Conservation (phyloP, 1,140 invertebrate genomes). For the Choristoneura fumiferana region DNA sequence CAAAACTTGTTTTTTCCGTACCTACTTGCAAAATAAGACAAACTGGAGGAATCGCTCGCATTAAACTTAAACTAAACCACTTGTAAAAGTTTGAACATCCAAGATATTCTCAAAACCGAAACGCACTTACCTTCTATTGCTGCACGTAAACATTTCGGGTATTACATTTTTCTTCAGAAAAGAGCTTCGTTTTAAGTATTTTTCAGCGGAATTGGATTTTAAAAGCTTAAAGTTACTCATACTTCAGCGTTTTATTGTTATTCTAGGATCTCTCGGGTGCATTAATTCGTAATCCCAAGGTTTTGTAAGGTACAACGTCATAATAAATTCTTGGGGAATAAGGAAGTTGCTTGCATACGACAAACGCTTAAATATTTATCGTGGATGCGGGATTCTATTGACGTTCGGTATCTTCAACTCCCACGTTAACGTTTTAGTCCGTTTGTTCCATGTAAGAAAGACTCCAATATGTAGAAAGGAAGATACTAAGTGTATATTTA, state of each 20-base stretch:
- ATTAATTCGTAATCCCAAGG: too few species aligned
- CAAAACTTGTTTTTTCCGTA: too few species aligned
- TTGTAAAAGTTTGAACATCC: neutral
- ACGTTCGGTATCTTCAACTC: conserved; percentile 1
- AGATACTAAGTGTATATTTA: too few species aligned
- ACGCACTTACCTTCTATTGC: neutral
- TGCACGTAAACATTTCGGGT: conserved; percentile 2
- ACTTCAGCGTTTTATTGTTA: too few species aligned
- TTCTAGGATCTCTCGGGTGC: too few species aligned
- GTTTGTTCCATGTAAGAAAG: neutral
- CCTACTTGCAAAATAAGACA: too few species aligned
- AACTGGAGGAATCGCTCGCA: too few species aligned
- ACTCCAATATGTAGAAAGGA: neutral
- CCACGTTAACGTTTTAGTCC: neutral
- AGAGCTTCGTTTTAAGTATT: neutral
- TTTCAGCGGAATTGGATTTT: neutral
- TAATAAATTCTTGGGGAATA: neutral
- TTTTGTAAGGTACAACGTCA: neutral
- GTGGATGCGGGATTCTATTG: neutral
- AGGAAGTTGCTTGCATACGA: neutral
- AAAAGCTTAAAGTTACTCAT: neutral
- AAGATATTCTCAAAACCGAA: conserved; percentile 10
- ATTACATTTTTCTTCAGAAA: neutral
- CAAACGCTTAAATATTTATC: conserved; percentile 13
- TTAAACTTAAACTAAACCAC: conserved; percentile 8